A percentile compares a stretch with the other conserved stretches of the same genome.
phyloP scores from a whole-genome alignment of 2,888 invertebrate genomes.

The Archips xylosteana region DNA sequence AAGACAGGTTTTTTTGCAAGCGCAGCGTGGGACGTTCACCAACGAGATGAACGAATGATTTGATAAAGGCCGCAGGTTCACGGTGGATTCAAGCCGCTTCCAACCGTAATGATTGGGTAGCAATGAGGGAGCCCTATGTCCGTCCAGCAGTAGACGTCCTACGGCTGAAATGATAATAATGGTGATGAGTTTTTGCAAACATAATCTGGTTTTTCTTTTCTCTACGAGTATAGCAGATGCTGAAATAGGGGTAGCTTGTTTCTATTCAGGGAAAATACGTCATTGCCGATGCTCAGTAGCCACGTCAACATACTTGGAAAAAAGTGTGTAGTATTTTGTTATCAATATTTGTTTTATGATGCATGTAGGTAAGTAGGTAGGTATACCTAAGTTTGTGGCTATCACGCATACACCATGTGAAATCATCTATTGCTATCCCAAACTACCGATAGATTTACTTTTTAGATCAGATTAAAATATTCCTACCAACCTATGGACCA shows the following conservation, averaged over 20 bases:
- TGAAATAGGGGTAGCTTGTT: neutral
- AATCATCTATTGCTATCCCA: neutral
- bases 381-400: neutral
- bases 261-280: neutral
- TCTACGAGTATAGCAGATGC: neutral
- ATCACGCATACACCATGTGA: constrained; percentile 1
- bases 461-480: neutral
- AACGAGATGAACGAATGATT: too few species aligned
- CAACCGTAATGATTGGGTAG: too few species aligned
- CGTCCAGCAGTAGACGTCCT: too few species aligned
- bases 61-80: too few species aligned
- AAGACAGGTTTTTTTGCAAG: too few species aligned
- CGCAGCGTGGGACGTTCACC: too few species aligned
- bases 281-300: neutral
- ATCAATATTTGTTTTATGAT: constrained; percentile 30
- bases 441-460: neutral
- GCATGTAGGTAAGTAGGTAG: neutral
- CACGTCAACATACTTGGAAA: neutral
- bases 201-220: too few species aligned
- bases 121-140: too few species aligned
- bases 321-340: neutral
- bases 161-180: too few species aligned
- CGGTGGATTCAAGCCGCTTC: too few species aligned
- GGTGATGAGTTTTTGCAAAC: too few species aligned
- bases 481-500: too few species aligned